A percentile compares a stretch with the other conserved stretches of the same genome.
Evolutionary conservation across 64 coral and sea anemone genomes (phyloP).

Genomic region (Exaiptasia diaphana): DNA sequence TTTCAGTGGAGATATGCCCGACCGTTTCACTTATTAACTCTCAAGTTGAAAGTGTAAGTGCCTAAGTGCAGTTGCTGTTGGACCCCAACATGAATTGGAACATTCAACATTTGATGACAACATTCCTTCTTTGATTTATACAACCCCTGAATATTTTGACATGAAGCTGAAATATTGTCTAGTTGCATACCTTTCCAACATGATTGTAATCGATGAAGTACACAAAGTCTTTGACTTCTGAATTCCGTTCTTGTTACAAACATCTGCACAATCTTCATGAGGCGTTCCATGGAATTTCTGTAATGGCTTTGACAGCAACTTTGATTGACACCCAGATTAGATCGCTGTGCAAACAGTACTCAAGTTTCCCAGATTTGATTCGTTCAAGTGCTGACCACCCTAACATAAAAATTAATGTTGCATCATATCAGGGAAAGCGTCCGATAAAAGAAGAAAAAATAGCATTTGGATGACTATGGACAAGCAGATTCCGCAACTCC

Average conservation of each 20-base stretch:
- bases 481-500: background rate
- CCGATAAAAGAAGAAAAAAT: background rate
- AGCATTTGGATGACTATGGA: background rate
- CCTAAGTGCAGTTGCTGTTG: background rate
- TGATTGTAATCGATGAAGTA: constrained; percentile 48
- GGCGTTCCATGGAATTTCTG: background rate
- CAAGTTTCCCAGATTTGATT: background rate
- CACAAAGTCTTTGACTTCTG: constrained; percentile 62
- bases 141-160: constrained; percentile 33
- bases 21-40: constrained; percentile 52
- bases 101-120: background rate
- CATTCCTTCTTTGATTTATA: constrained; percentile 20
- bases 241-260: constrained; percentile 33
- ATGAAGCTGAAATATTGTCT: background rate
- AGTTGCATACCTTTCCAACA: background rate
- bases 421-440: background rate
- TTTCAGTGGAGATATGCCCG: constrained; percentile 14
- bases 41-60: background rate
- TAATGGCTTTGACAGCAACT: constrained; percentile 46
- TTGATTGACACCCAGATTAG: background rate
- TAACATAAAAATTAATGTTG: constrained; percentile 33
- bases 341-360: background rate
- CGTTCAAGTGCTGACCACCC: background rate
- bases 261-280: constrained; percentile 8
- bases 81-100: background rate